A percentile compares a stretch with the other conserved stretches of the same genome.
These are phyloP conservation scores for Asbolus verrucosus DNA, from an alignment of 1,140 invertebrate species.

Conservation along the genomic window DNA sequence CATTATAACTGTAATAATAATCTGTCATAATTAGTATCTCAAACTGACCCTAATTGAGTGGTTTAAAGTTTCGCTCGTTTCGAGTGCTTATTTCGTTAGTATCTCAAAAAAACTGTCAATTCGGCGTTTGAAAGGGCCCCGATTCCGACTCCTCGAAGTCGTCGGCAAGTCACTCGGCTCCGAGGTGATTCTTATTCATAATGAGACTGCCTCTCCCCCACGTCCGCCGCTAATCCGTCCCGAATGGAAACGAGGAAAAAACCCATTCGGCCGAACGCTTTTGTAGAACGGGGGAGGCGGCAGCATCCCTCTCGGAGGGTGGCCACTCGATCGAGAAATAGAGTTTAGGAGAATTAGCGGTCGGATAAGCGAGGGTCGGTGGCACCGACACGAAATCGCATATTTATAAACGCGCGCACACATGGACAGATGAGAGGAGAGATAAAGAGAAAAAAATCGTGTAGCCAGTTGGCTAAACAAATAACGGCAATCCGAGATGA, in stretches of 20 bases:
- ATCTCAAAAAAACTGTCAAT: no score
- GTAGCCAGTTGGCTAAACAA: conserved; percentile 7
- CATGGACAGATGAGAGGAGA: neutral
- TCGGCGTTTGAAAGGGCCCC: conserved; percentile 12
- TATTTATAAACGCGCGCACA: conserved; percentile 15
- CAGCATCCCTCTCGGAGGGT: conserved; percentile 49
- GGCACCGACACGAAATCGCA: neutral
- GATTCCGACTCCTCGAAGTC: conserved; percentile 36
- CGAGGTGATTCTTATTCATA: conserved; percentile 30
- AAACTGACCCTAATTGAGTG: no score
- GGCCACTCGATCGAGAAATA: conserved; percentile 55
- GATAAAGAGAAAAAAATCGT: neutral
- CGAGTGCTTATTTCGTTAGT: no score
- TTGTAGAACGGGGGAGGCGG: conserved; percentile 17
- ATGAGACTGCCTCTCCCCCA: conserved; percentile 10
- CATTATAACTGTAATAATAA: no score
- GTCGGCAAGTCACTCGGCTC: conserved; percentile 27
- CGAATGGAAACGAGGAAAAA: conserved; percentile 53
- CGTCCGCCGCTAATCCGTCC: conserved; percentile 23
- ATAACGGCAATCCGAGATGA: neutral
- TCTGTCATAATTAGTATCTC: no score
- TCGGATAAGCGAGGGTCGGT: conserved; percentile 29
- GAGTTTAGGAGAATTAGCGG: conserved; percentile 57
- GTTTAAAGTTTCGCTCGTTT: no score
- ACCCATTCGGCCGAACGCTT: conserved; percentile 20